Evolutionary conservation across 2,888 invertebrate species (phyloP).

Genomic region (Melikaiella ostensackeni): DNA sequence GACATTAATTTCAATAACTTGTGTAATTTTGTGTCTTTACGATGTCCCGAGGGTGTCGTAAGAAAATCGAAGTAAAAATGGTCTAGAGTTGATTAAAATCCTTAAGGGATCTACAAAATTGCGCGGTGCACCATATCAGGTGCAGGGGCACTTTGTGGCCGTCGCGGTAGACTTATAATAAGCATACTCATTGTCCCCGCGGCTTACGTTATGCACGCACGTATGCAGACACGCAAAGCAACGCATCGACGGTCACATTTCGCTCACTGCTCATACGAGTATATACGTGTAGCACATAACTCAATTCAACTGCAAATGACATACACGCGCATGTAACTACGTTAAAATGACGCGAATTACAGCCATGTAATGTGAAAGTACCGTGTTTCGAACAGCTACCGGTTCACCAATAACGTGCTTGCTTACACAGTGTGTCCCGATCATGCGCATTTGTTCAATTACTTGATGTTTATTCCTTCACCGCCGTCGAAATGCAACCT

Average conservation of each 20-base stretch:
- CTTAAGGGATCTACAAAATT: not conserved
- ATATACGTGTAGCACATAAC: slow-evolving; percentile 51
- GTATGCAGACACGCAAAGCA: slow-evolving; percentile 61
- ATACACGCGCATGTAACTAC: slow-evolving; percentile 58
- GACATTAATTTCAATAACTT: not conserved
- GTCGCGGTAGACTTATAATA: slow-evolving; percentile 63
- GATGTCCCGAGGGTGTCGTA: not conserved
- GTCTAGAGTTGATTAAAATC: slow-evolving; percentile 5
- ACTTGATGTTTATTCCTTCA: not conserved
- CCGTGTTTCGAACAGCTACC: slow-evolving; percentile 54
- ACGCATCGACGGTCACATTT: slow-evolving; percentile 47
- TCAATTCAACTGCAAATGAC: slow-evolving; percentile 58
- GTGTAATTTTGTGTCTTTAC: slow-evolving; percentile 1
- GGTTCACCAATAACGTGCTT: slow-evolving; percentile 45
- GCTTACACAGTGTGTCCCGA: not conserved
- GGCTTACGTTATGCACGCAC: slow-evolving; percentile 59
- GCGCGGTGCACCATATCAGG: not conserved
- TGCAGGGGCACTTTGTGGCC: slow-evolving; percentile 57
- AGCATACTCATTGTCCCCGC: slow-evolving; percentile 68
- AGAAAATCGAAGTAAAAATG: not conserved
- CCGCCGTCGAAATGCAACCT: not conserved
- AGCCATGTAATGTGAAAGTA: slow-evolving; percentile 52
- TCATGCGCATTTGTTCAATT: no score
- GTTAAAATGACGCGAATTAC: slow-evolving; percentile 61
- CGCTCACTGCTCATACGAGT: not conserved